Conservation (phyloP, 2,113 vertebrate species). For the Rhadina sibilatrix region DNA sequence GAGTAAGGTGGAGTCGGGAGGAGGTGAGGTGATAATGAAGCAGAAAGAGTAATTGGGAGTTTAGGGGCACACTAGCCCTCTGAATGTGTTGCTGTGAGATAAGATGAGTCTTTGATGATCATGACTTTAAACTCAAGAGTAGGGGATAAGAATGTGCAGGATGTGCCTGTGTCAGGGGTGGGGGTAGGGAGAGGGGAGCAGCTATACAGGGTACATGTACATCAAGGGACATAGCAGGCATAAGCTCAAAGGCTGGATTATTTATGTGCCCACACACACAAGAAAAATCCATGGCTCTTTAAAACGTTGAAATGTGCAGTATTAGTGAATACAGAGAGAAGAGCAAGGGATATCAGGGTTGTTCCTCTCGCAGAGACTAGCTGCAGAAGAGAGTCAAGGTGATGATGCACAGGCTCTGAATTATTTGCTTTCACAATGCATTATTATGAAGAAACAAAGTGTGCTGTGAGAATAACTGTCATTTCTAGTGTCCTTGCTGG, state of each 20-base stretch:
- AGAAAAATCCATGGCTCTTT: neutral
- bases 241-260: neutral
- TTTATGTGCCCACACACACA: neutral
- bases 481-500: neutral
- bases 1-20: neutral
- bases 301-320: neutral
- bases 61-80: neutral
- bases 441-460: neutral
- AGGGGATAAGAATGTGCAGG: neutral
- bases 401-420: neutral
- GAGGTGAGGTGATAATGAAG: neutral
- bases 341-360: neutral
- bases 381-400: neutral
- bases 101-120: neutral
- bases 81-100: neutral
- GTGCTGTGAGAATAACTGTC: neutral
- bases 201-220: neutral
- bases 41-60: neutral
- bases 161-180: fast-evolving
- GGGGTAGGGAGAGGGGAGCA: neutral
- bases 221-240: neutral
- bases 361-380: neutral
- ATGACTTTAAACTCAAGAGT: neutral
- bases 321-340: neutral
- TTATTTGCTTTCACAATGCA: neutral